Base-by-base conservation (phyloP, 2,888 invertebrate species). In the Neoaliturus tenellus region DNA sequence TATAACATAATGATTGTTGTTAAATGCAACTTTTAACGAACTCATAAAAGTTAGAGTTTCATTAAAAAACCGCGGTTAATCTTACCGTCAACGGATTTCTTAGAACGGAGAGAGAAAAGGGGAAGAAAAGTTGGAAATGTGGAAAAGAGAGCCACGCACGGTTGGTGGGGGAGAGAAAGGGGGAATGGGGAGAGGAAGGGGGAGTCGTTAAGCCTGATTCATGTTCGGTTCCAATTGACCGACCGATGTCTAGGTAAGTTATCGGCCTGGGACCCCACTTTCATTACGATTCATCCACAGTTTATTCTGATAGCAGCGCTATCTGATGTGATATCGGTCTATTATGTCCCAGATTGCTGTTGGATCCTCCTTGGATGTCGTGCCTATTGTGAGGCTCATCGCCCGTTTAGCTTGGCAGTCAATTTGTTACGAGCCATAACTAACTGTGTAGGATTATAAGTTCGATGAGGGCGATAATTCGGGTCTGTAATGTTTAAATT, bases 251-350 rank as follows among this genome's bases (percentile, higher is more conserved):
- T 62, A 62, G 62, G 62, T 55, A 55, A 55, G 14, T 62, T 62
- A 62, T 62, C 31, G 62, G n/a, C 23, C 5, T 62, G 28, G 62
- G 28, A 28, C 62, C 62, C 3, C 62, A n/a, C 62, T 55, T 55
- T 55, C 55, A 62, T 62, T 62, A 62, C 62, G 31, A 62, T 62
- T 62, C 17, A 62, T 51, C n/a, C 51, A 51, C 51, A 51, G n/a
- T 51, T 51, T 51, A 51, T 51, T 62, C 62, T 31, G 62, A 28
- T 62, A 31, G 62, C 28, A 17, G 14, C 62, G 62, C 28, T 62
- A 62, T 31, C 51, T 39, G 39, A 39, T 39, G 39, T 6, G 20
- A 23, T 20, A 51, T 17, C 31, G 62, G 31, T 17, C 62, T 31
- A 28, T 23, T 51, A 51, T 62, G 0, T 62, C 62, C 17, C 62